Percentiles rank a stretch among this genome's conserved stretches.
Conservation (phyloP, 2,888 invertebrate genomes). For the Tipula unca region DNA sequence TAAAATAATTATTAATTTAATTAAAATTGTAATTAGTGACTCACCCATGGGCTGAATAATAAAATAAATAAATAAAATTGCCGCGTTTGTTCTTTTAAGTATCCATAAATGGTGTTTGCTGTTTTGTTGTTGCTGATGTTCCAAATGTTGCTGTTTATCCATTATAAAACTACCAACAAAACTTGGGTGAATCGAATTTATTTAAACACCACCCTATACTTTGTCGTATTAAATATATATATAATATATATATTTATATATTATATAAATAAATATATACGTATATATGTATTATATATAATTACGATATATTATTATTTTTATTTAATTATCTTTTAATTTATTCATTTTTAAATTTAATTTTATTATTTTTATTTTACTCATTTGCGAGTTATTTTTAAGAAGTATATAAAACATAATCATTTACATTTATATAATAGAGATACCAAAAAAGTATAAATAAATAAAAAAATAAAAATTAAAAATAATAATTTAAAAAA, state of each 20-base stretch:
- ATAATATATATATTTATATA: not conserved
- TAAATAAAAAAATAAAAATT: not conserved
- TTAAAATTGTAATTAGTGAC: not conserved
- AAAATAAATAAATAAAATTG: constrained; percentile 20
- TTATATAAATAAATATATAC: not conserved
- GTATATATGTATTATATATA: not conserved
- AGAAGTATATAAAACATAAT: not conserved
- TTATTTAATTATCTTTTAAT: not conserved
- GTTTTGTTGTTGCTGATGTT: constrained; percentile 8
- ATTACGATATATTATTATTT: not conserved
- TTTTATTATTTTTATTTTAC: not conserved
- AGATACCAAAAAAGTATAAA: not conserved
- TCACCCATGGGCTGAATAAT: constrained; percentile 19
- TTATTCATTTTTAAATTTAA: not conserved
- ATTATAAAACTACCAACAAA: constrained; percentile 17
- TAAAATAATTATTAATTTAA: not conserved
- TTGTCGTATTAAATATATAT: not conserved
- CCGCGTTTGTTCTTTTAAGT: constrained; percentile 17
- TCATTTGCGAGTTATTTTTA: not conserved
- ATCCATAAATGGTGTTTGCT: constrained; percentile 19
- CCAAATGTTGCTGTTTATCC: constrained; percentile 17
- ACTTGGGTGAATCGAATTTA: not conserved
- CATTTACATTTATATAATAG: not conserved
- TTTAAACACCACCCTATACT: not conserved
- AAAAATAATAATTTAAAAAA: not conserved